phyloP scores from a whole-genome alignment of 2,113 vertebrate species.

The Acrocephalus kingi region DNA sequence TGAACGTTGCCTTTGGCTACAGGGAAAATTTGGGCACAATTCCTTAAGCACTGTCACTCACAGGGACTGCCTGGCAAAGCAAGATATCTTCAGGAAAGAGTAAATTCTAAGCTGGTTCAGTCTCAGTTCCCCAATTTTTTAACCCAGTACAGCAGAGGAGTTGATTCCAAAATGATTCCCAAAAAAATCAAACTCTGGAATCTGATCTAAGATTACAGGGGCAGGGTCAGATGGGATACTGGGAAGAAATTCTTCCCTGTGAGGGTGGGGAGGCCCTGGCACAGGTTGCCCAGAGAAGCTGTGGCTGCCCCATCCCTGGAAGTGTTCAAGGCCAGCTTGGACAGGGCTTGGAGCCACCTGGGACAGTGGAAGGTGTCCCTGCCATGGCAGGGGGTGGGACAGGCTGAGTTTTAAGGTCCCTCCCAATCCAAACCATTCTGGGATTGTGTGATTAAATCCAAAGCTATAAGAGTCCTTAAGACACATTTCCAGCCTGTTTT shows the following conservation, averaged over 20 bases:
- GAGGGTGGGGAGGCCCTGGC: rapidly evolving
- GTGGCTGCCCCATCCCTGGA: background rate
- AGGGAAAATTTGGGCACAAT: background rate
- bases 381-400: rapidly evolving
- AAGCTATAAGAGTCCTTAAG: background rate
- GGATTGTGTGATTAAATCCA: background rate
- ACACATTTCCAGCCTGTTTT: background rate
- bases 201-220: background rate
- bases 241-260: background rate
- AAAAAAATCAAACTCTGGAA: rapidly evolving
- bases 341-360: rapidly evolving
- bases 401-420: rapidly evolving
- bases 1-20: background rate
- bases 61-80: background rate
- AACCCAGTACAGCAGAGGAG: background rate
- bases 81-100: background rate
- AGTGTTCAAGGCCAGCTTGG: background rate
- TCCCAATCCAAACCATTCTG: too few relatives aligned
- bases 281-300: background rate
- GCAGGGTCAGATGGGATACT: background rate
- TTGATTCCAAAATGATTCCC: rapidly evolving
- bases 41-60: background rate
- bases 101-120: background rate
- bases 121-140: background rate
- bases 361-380: rapidly evolving